Evolutionary conservation across 2,797 vertebrate genomes (phyloP).

Genomic region (Enteromius paludinosus): DNA sequence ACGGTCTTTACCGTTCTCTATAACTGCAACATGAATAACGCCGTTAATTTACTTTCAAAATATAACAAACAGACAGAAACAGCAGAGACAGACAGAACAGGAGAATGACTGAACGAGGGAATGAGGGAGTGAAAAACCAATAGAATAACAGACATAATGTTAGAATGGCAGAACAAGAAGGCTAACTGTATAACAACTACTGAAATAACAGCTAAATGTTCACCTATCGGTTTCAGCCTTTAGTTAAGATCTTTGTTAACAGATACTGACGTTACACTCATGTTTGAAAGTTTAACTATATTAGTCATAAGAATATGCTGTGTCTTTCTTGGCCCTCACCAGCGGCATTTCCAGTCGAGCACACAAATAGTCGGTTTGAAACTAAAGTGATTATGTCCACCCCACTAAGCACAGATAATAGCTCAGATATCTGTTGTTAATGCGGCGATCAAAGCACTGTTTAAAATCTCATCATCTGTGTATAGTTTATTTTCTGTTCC

Average conservation of each 20-base stretch:
- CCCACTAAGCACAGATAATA: slow-evolving; percentile 70
- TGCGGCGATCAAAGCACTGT: slow-evolving; percentile 44
- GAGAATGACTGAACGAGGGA: background rate
- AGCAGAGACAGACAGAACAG: background rate
- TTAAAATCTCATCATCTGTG: slow-evolving; percentile 4
- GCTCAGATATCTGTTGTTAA: slow-evolving; percentile 59
- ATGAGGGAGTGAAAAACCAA: too few relatives aligned
- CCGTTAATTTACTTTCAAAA: background rate
- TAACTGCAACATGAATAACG: background rate
- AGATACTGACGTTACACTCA: slow-evolving; percentile 62
- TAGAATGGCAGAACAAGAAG: background rate
- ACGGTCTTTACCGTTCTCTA: background rate
- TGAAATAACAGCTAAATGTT: background rate
- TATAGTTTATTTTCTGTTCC: slow-evolving; percentile 29
- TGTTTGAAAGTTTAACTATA: slow-evolving; percentile 58
- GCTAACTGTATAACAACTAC: too few relatives aligned
- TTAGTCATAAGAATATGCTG: slow-evolving; percentile 59
- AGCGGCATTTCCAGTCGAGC: slow-evolving; percentile 48
- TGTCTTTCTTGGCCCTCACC: slow-evolving; percentile 44
- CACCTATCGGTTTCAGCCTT: slow-evolving; percentile 6
- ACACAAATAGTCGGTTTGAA: slow-evolving; percentile 62
- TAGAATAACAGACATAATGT: background rate
- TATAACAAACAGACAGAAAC: background rate
- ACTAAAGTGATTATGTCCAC: slow-evolving; percentile 72
- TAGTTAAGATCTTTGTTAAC: slow-evolving; percentile 54